Evolutionary conservation across 2,113 vertebrate species (phyloP).

Genomic region (Mus pahari): DNA sequence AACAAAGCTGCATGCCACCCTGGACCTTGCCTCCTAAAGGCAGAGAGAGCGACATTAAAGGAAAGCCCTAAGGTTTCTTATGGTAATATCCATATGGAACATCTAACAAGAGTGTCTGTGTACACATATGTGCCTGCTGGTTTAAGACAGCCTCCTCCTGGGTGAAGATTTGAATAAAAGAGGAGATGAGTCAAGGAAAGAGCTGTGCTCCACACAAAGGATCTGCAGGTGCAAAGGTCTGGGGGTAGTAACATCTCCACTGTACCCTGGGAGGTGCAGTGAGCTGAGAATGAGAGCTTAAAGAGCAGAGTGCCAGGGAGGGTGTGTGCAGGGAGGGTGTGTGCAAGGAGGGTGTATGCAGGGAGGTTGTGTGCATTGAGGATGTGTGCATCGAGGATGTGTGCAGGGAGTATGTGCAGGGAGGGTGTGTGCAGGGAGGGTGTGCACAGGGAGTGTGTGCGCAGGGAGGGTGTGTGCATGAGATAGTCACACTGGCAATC

Average conservation of each 20-base stretch:
- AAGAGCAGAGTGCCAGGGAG: neutral
- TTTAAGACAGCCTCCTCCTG: neutral
- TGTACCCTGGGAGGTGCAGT: too few relatives aligned
- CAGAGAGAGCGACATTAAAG: neutral
- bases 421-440: fast-evolving
- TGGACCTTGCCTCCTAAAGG: neutral
- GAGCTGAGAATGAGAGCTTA: neutral
- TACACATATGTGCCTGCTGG: neutral
- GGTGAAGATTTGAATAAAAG: neutral
- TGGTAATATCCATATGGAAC: neutral
- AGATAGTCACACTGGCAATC: fast-evolving
- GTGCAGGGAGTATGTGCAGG: neutral
- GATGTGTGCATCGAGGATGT: too few relatives aligned
- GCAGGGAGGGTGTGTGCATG: too few relatives aligned
- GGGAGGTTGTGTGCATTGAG: neutral
- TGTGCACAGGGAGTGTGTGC: too few relatives aligned
- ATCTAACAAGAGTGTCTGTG: neutral
- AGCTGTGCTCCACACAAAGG: neutral
- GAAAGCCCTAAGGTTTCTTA: neutral
- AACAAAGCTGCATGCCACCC: neutral
- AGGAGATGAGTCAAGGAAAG: neutral
- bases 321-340: neutral
- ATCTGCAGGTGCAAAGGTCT: neutral
- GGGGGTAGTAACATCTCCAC: neutral
- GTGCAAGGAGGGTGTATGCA: too few relatives aligned